These are phyloP conservation scores for Lophochroa leadbeateri DNA, from an alignment of 2,113 vertebrate species.

Conservation along the genomic window DNA sequence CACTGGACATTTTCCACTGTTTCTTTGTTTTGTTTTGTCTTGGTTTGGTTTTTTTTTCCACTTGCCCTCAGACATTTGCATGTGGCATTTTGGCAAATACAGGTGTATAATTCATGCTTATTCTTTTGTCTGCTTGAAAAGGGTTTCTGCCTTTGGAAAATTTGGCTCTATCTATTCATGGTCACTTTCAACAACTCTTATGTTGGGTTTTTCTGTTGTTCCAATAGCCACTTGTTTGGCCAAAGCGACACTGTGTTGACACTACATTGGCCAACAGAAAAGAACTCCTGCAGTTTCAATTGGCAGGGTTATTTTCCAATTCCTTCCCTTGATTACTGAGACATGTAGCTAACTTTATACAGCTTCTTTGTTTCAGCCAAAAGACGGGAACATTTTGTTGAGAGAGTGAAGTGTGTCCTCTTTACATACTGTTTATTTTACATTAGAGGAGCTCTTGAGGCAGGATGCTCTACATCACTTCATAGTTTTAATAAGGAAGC, in stretches of 20 bases:
- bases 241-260: conserved; percentile 15
- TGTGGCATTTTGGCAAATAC: neutral
- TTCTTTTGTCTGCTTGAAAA: conserved; percentile 29
- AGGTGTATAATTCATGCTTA: neutral
- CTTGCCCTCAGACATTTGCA: neutral
- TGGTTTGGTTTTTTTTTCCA: neutral
- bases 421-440: conserved; percentile 33
- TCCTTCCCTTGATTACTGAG: conserved; percentile 8
- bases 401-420: neutral
- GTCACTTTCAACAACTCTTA: neutral
- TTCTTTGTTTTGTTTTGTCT: neutral
- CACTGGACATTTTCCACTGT: neutral
- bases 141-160: neutral
- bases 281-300: conserved; percentile 37
- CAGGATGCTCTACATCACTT: neutral
- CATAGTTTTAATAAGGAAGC: neutral
- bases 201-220: neutral
- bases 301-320: conserved; percentile 30
- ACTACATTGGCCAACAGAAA: conserved; percentile 4
- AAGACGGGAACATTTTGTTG: conserved; percentile 9
- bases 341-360: conserved; percentile 25
- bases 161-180: neutral
- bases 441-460: neutral
- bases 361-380: conserved; percentile 12
- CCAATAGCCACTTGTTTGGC: neutral